A percentile compares a stretch with the other conserved stretches of the same genome.
phyloP scores from a whole-genome alignment of 2,797 vertebrate genomes.

The Podarcis siculus region DNA sequence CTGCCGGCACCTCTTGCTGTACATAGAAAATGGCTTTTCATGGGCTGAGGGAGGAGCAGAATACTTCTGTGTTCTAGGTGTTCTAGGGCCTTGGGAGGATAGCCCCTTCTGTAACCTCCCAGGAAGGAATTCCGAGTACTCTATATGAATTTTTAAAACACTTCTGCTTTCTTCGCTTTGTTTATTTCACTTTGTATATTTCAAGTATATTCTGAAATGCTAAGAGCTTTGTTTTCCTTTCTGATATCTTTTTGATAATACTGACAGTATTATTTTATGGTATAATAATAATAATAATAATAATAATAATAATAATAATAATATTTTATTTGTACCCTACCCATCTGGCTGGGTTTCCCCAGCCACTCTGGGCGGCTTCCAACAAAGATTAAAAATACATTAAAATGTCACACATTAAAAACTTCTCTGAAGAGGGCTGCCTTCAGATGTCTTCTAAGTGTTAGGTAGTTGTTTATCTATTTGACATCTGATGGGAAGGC shows the following conservation, averaged over 20 bases:
- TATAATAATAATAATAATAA: too few species aligned
- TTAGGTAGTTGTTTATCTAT: too few species aligned
- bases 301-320: too few species aligned
- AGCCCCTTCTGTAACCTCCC: background rate
- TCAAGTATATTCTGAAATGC: background rate
- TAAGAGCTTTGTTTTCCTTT: background rate
- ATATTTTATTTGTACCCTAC: too few species aligned
- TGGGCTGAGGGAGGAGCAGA: slow-evolving; percentile 45
- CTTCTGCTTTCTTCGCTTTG: background rate
- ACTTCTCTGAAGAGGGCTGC: too few species aligned
- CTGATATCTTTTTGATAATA: background rate
- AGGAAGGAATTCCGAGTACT: slow-evolving; percentile 25
- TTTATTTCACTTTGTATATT: background rate
- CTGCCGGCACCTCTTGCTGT: slow-evolving; percentile 52
- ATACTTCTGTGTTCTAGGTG: slow-evolving; percentile 33
- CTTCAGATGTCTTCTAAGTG: too few species aligned
- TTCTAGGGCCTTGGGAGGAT: slow-evolving; percentile 16
- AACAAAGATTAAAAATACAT: too few species aligned
- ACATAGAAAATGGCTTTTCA: slow-evolving; percentile 43
- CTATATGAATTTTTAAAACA: slow-evolving; percentile 13
- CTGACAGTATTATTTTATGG: background rate
- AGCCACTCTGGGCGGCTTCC: too few species aligned
- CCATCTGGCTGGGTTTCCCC: too few species aligned
- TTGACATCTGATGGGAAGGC: too few species aligned
- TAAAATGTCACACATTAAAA: too few species aligned